phyloP scores from a whole-genome alignment of 2,888 invertebrate genomes.

The Trisateles emortualis region DNA sequence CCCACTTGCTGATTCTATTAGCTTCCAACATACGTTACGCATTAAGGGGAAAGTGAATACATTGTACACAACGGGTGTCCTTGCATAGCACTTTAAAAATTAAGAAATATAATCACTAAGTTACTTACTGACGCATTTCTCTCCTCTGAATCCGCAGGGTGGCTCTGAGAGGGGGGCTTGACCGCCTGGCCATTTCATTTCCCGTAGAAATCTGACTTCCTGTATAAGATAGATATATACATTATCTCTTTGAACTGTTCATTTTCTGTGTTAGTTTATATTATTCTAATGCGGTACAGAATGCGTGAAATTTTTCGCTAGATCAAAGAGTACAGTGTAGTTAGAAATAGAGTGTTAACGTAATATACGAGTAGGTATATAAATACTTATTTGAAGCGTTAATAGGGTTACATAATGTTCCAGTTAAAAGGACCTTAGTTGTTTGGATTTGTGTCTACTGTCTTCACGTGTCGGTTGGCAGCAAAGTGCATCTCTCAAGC shows the following conservation, averaged over 20 bases:
- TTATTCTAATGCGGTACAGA: constrained; percentile 13
- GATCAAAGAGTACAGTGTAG: constrained; percentile 30
- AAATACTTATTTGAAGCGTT: constrained; percentile 12
- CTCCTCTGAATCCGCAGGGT: constrained; percentile 95
- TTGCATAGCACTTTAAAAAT: background rate
- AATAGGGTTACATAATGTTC: constrained; percentile 42
- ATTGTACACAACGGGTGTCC: constrained; percentile 38
- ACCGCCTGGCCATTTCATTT: constrained; percentile 93
- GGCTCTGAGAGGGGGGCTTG: constrained; percentile 94
- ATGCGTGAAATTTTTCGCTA: constrained; percentile 24
- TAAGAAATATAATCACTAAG: constrained; percentile 8
- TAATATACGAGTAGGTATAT: constrained; percentile 12
- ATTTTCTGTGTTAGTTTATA: constrained; percentile 14
- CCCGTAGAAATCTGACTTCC: constrained; percentile 91
- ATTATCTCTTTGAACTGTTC: constrained; percentile 18
- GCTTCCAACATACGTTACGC: constrained; percentile 58
- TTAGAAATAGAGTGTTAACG: constrained; percentile 25
- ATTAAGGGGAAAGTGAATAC: constrained; percentile 57
- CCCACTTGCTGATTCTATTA: constrained; percentile 67
- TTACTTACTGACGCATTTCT: constrained; percentile 95
- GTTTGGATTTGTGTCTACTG: constrained; percentile 50
- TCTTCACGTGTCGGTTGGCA: constrained; percentile 72
- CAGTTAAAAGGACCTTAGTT: constrained; percentile 56
- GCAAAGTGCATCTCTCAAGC: constrained; percentile 63
- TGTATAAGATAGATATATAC: constrained; percentile 63